Evolutionary conservation across 2,888 invertebrate species (phyloP).

Genomic region (Zaprionus lineosus): DNA sequence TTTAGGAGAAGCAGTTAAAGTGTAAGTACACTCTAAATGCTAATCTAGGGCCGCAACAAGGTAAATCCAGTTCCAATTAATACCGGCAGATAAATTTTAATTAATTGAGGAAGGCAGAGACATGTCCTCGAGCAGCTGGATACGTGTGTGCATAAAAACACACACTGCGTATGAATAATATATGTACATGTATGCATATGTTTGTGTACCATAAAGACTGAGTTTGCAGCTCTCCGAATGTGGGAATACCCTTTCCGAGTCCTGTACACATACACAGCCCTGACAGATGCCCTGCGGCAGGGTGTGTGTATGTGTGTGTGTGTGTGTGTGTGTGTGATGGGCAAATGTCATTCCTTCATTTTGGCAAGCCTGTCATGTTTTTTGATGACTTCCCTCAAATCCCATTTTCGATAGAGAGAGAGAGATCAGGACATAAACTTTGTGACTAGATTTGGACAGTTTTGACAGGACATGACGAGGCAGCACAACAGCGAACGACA

Average conservation of each 20-base stretch:
- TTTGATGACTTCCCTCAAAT: constrained; percentile 33
- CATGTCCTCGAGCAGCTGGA: neutral
- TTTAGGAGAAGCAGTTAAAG: constrained; percentile 10
- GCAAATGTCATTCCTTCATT: constrained; percentile 19
- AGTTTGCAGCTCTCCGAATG: no score
- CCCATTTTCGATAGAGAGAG: constrained; percentile 31
- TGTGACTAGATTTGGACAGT: constrained; percentile 44
- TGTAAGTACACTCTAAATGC: constrained; percentile 1
- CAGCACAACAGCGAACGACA: constrained; percentile 6
- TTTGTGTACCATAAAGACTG: no score
- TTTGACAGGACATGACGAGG: constrained; percentile 40
- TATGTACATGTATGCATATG: neutral
- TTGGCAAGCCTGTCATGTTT: constrained; percentile 24
- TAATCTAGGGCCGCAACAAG: constrained; percentile 1
- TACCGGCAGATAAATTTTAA: constrained; percentile 16
- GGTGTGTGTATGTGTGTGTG: no score
- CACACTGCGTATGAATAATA: no score
- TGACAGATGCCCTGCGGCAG: no score
- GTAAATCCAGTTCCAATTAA: constrained; percentile 14
- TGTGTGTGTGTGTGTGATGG: no score
- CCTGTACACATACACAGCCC: no score
- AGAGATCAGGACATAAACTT: constrained; percentile 23
- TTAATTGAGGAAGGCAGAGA: constrained; percentile 11
- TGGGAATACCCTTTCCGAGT: no score
- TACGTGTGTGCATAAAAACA: no score